Percentiles rank a stretch among this genome's conserved stretches.
Conservation (phyloP, 1,140 invertebrate species). For the Lithobius niger region DNA sequence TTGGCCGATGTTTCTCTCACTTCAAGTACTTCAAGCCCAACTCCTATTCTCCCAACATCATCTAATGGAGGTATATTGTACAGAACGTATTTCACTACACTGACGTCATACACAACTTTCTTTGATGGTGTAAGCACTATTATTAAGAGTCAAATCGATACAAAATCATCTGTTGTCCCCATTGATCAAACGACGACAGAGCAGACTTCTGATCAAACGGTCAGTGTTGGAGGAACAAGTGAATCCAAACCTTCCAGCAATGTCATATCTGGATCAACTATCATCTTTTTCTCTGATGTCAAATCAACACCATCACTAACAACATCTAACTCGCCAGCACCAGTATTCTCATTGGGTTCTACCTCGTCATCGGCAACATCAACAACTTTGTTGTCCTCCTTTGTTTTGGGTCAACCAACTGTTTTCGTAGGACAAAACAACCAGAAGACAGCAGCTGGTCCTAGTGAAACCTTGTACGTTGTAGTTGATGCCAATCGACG, state of each 20-base stretch:
- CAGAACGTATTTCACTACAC: slow-evolving; percentile 24
- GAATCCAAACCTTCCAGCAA: background rate
- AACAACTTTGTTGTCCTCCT: too few species aligned
- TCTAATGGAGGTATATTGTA: too few species aligned
- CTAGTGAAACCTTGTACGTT: background rate
- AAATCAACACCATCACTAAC: background rate
- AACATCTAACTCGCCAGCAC: background rate
- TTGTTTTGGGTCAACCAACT: background rate
- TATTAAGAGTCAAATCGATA: slow-evolving; percentile 40
- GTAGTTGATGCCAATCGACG: background rate
- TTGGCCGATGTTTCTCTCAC: too few species aligned
- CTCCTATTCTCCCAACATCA: too few species aligned
- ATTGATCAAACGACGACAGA: background rate
- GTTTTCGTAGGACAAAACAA: background rate
- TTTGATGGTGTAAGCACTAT: slow-evolving; percentile 28
- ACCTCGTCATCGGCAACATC: too few species aligned
- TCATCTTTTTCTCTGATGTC: slow-evolving; percentile 7
- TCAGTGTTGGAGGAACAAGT: too few species aligned
- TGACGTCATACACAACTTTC: slow-evolving; percentile 20
- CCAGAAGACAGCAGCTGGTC: background rate
- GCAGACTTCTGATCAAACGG: too few species aligned
- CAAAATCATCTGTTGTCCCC: background rate
- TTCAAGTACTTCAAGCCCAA: background rate
- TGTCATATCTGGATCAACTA: slow-evolving; percentile 1
- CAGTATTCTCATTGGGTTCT: background rate